Base-by-base conservation (phyloP, 2,113 vertebrate genomes). In the Crotophaga sulcirostris region DNA sequence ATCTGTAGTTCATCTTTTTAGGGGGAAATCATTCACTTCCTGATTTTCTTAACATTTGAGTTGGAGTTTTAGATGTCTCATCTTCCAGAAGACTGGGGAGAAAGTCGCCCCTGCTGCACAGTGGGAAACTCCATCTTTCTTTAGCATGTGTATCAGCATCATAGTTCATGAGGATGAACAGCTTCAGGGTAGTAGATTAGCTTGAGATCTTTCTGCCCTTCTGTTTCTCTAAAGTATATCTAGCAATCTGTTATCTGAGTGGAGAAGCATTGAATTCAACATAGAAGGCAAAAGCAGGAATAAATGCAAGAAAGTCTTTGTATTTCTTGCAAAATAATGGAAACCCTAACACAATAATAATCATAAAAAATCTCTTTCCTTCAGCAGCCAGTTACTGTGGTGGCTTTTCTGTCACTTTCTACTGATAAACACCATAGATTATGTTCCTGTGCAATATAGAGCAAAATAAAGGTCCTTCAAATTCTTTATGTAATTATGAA, bases 341-440 rank as follows among this genome's bases (percentile, higher is more conserved):
- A 82, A 54, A 52, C 3, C 5, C 24, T 74, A 66, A 60, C 42
- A 62, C 13, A 26, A 31, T 10, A 34, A 47, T 7, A 45, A 45
- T 44, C 13, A 45, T 45, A 16, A 52, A 47, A 34, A 40, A 69
- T 40, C 18, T 84, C 49, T 89, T 81, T 58, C 49, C 58, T 78
- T 90, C 62, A 68, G 60, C 55, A 86, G 76, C 67, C 58, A 93
- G 60, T 81, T 60, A 38, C 58, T 45, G 62, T 44, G 49, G 33
- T 90, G 51, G 36, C 47, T 90, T 66, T 94, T 92, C 72, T 84
- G 84, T 76, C 76, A 72, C 26, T 40, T 91, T 78, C 83, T 95
- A 72, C 36, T 77, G 81, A 92, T 79, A 94, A 92, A 76, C 44
- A 54, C 52, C 42, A 29, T 28, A 54, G 78, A 52, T 80, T 49